phyloP scores from a whole-genome alignment of 2,797 vertebrate genomes.

The Chanos chanos region DNA sequence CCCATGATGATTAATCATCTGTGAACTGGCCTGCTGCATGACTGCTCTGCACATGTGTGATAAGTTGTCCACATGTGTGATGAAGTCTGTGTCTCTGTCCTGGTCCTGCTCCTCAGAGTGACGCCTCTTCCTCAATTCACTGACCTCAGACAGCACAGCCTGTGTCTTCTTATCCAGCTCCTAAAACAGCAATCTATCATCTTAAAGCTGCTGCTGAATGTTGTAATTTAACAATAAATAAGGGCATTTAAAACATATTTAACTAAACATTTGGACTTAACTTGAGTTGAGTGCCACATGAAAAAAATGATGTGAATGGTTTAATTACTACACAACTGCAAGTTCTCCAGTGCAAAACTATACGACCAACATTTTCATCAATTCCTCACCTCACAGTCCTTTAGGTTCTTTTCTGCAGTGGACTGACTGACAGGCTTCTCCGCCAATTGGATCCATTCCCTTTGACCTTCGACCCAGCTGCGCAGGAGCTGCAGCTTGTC shows the following conservation, averaged over 20 bases:
- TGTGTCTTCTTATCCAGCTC: slow-evolving; percentile 71
- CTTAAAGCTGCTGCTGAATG: too few species aligned
- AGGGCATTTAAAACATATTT: too few species aligned
- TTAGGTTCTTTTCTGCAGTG: slow-evolving; percentile 65
- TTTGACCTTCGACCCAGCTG: slow-evolving; percentile 76
- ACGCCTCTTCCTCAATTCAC: slow-evolving; percentile 60
- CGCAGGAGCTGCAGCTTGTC: slow-evolving; percentile 66
- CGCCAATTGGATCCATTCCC: slow-evolving; percentile 63
- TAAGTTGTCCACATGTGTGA: slow-evolving; percentile 29
- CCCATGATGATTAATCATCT: too few species aligned
- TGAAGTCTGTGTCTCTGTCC: slow-evolving; percentile 17
- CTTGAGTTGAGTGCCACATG: too few species aligned
- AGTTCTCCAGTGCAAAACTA: too few species aligned
- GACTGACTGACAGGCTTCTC: slow-evolving; percentile 66
- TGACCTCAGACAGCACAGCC: slow-evolving; percentile 63
- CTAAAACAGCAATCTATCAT: slow-evolving; percentile 61
- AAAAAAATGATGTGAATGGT: too few species aligned
- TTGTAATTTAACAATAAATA: background rate
- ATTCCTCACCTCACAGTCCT: slow-evolving; percentile 73
- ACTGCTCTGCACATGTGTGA: slow-evolving; percentile 45
- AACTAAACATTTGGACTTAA: too few species aligned
- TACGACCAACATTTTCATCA: background rate
- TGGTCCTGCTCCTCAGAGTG: slow-evolving; percentile 19
- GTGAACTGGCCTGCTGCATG: slow-evolving; percentile 46
- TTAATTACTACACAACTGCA: too few species aligned